Evolutionary conservation across 2,888 invertebrate genomes (phyloP).

Genomic region (Pasiphila rectangulata): DNA sequence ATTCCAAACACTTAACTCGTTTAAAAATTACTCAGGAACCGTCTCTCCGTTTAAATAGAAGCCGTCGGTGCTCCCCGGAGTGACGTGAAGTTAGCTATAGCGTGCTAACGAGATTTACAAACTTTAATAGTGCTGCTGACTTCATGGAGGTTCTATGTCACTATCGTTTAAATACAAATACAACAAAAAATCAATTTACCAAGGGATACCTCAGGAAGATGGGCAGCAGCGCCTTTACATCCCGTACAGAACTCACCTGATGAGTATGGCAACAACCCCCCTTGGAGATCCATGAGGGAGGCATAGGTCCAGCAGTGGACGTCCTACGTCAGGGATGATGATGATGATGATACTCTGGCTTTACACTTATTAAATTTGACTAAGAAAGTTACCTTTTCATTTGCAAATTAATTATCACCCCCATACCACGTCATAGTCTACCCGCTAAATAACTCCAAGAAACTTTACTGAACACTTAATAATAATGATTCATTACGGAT

Average conservation of each 20-base stretch:
- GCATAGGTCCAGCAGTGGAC: no score
- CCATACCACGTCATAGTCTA: background rate
- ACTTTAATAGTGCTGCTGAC: background rate
- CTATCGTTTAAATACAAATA: background rate
- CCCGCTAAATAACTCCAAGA: background rate
- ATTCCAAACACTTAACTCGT: conserved; percentile 8
- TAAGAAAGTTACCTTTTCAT: background rate
- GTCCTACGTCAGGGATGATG: no score
- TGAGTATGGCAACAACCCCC: no score
- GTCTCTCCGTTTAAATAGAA: conserved; percentile 6
- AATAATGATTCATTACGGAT: conserved; percentile 8
- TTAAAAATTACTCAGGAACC: conserved; percentile 16
- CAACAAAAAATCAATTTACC: no score
- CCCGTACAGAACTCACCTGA: no score
- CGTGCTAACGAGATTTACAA: conserved; percentile 1
- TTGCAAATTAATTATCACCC: no score
- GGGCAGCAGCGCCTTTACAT: no score
- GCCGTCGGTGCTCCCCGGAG: conserved; percentile 1
- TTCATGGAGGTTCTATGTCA: background rate
- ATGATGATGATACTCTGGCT: no score
- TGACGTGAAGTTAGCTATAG: conserved; percentile 1
- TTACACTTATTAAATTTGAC: no score
- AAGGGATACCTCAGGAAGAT: no score
- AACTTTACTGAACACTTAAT: conserved; percentile 8
- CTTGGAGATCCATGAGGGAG: no score